Evolutionary conservation across 2,113 vertebrate species (phyloP).

Genomic region (Phodopus roborovskii): DNA sequence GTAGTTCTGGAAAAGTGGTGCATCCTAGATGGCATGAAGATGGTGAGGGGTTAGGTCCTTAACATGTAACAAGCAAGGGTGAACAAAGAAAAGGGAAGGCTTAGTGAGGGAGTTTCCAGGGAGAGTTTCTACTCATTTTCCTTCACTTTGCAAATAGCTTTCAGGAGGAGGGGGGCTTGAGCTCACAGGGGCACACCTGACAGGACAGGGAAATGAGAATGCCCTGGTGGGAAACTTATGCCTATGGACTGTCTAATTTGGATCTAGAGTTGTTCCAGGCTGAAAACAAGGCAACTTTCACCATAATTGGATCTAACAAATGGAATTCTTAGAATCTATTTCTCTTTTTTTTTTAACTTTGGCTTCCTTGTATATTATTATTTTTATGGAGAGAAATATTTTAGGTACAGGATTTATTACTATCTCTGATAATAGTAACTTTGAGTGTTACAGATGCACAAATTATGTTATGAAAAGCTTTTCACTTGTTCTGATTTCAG

Average conservation of each 20-base stretch:
- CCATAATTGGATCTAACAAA: neutral
- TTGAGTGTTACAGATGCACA: neutral
- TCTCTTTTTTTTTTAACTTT: slow-evolving; percentile 21
- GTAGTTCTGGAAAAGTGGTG: neutral
- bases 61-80: neutral
- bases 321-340: neutral
- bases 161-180: neutral
- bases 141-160: neutral
- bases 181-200: neutral
- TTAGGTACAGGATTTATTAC: neutral
- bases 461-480: neutral
- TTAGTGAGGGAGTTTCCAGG: neutral
- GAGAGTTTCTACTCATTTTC: neutral
- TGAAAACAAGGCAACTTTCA: neutral
- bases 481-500: neutral
- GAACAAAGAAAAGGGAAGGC: neutral
- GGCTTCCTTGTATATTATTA: neutral
- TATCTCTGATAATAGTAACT: neutral
- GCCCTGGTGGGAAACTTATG: neutral
- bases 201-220: neutral
- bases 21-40: neutral
- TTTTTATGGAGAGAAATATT: neutral
- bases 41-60: neutral
- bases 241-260: neutral
- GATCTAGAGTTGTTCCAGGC: neutral